Percentiles rank a stretch among this genome's conserved stretches.
phyloP scores from a whole-genome alignment of 2,888 invertebrate genomes.

The Carpatolechia fugitivella region DNA sequence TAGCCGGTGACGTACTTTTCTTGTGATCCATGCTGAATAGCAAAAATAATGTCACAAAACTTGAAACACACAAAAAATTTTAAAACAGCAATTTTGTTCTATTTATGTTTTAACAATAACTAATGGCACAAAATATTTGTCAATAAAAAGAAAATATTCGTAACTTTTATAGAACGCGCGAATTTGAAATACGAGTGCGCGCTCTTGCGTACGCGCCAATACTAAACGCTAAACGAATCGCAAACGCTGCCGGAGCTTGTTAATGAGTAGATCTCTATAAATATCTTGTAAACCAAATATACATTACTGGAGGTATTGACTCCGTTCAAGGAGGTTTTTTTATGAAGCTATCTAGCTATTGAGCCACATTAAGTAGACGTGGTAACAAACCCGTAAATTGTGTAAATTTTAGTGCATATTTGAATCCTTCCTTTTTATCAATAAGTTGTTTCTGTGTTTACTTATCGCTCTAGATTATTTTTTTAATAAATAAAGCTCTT shows the following conservation, averaged over 20 bases:
- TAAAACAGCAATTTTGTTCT: background rate
- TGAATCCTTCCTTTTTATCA: too few species aligned
- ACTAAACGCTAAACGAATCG: conserved; percentile 9
- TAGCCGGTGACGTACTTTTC: conserved; percentile 28
- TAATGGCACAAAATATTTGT: background rate
- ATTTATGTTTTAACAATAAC: background rate
- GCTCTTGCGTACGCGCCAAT: conserved; percentile 6
- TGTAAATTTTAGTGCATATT: too few species aligned
- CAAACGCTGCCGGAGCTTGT: conserved; percentile 10
- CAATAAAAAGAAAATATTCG: background rate
- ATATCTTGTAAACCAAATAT: conserved; percentile 27
- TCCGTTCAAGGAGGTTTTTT: background rate
- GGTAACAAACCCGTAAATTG: too few species aligned
- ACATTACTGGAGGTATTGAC: background rate
- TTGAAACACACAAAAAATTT: background rate
- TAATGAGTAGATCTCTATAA: conserved; percentile 48
- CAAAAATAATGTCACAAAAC: too few species aligned
- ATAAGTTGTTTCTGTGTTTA: too few species aligned
- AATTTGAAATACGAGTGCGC: conserved; percentile 28
- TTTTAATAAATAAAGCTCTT: too few species aligned
- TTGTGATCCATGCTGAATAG: conserved; percentile 18
- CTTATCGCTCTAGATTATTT: too few species aligned
- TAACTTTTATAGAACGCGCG: background rate
- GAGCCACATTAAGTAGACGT: too few species aligned
- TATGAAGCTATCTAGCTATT: too few species aligned